These are phyloP conservation scores for Chrosomus eos DNA, from an alignment of 2,797 vertebrate species.

Conservation along the genomic window DNA sequence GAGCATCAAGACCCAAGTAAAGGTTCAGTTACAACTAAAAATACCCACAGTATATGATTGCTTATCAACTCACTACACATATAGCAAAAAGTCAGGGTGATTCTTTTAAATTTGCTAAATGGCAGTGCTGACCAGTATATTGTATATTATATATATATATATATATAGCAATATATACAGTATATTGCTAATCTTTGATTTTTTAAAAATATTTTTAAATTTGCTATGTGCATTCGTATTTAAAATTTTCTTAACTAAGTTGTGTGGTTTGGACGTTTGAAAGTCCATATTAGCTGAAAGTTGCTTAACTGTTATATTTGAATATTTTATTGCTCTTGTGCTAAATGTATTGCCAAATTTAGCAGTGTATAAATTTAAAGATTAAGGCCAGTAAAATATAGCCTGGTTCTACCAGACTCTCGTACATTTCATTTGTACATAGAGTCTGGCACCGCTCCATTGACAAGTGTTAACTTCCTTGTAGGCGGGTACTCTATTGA, in stretches of 20 bases:
- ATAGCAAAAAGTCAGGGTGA: background rate
- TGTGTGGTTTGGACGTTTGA: background rate
- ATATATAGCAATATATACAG: too few relatives aligned
- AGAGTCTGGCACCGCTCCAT: too few relatives aligned
- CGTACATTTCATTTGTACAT: too few relatives aligned
- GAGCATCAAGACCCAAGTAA: background rate
- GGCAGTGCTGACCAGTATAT: background rate
- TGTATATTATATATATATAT: too few relatives aligned
- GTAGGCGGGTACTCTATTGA: too few relatives aligned
- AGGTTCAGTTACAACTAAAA: background rate
- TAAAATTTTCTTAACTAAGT: background rate
- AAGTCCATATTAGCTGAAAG: background rate
- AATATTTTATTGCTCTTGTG: slow-evolving; percentile 4
- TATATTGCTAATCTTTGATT: background rate
- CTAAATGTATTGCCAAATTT: background rate
- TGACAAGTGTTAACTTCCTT: too few relatives aligned
- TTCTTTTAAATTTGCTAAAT: background rate
- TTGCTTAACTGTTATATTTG: slow-evolving; percentile 1
- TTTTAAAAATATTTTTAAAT: slow-evolving; percentile 22
- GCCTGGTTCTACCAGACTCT: too few relatives aligned
- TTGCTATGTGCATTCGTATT: background rate
- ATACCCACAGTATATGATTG: background rate
- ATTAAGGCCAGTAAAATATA: slow-evolving; percentile 13
- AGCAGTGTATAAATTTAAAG: background rate
- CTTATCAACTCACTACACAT: background rate